These are phyloP conservation scores for Rhabdophis nuchalis DNA, from an alignment of 2,797 vertebrate species.

Conservation along the genomic window DNA sequence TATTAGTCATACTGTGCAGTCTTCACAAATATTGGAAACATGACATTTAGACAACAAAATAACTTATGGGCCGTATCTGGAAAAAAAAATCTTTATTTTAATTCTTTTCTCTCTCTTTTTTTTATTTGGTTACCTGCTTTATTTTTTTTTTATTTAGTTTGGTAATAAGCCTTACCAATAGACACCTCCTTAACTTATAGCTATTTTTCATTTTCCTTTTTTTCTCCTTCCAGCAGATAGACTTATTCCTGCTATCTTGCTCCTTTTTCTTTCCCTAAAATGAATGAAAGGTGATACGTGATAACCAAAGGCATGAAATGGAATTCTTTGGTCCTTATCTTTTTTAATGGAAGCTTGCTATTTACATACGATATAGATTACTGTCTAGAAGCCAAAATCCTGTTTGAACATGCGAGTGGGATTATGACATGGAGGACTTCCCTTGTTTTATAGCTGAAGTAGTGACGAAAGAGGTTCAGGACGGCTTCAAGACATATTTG, in stretches of 20 bases:
- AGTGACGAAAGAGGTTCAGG: conserved; percentile 53
- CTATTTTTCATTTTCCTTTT: conserved; percentile 54
- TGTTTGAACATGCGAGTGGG: conserved; percentile 54
- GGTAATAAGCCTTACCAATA: conserved; percentile 79
- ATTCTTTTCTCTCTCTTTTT: conserved; percentile 45
- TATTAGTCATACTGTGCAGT: conserved; percentile 72
- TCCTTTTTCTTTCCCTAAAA: conserved; percentile 25
- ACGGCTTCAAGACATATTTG: conserved; percentile 66
- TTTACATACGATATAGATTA: not conserved
- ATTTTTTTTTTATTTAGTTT: conserved; percentile 69
- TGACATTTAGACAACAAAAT: conserved; percentile 68
- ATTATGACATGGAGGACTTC: conserved; percentile 63
- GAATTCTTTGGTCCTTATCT: conserved; percentile 75
- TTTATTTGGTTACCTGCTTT: conserved; percentile 77
- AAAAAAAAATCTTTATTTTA: conserved; percentile 63
- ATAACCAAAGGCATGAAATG: conserved; percentile 62
- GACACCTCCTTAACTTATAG: conserved; percentile 61
- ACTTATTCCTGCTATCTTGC: conserved; percentile 18
- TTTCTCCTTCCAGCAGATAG: conserved; percentile 38
- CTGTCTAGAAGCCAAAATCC: conserved; percentile 58
- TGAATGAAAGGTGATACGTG: conserved; percentile 46
- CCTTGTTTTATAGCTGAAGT: conserved; percentile 48
- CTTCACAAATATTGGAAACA: conserved; percentile 73
- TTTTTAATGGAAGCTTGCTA: conserved; percentile 64
- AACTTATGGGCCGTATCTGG: conserved; percentile 66